Evolutionary conservation across 1,140 invertebrate genomes (phyloP).

Genomic region (honey bee (Apis mellifera)): Amel_HAv3.1 CM009931.2:8925001-8925500

Average conservation of each 20-base stretch:
- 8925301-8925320: constrained; percentile 27
- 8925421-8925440: too few relatives aligned
- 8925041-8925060: not conserved
- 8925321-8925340: not conserved
- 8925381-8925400: too few relatives aligned
- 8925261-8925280: constrained; percentile 10
- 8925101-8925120: constrained; percentile 15
- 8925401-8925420: too few relatives aligned
- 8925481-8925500: too few relatives aligned
- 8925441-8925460: too few relatives aligned
- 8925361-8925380: too few relatives aligned
- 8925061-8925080: not conserved
- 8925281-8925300: constrained; percentile 5
- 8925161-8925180: constrained; percentile 8
- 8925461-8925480: too few relatives aligned
- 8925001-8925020: not conserved
- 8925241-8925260: constrained; percentile 18
- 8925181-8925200: not conserved
- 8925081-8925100: constrained; percentile 14
- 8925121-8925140: constrained; percentile 60
- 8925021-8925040: not conserved
- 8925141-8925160: constrained; percentile 18
- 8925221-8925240: not conserved
- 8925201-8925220: not conserved
- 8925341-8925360: too few relatives aligned